phyloP scores from a whole-genome alignment of 2,797 vertebrate species.

The Xenops minutus region DNA sequence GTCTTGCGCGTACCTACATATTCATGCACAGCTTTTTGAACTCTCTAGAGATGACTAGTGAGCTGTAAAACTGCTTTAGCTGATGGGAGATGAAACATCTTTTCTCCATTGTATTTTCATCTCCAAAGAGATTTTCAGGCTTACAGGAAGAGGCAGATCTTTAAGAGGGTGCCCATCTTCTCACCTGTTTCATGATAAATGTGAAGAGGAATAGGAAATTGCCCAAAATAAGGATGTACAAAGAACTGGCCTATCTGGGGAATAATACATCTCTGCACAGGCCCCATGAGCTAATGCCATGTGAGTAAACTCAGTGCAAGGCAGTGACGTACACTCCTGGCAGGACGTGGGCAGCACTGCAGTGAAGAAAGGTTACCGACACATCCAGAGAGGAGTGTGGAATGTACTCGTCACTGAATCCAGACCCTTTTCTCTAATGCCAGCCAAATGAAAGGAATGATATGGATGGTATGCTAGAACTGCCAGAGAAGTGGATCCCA shows the following conservation, averaged over 20 bases:
- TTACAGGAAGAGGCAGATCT: background rate
- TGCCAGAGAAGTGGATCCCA: background rate
- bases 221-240: background rate
- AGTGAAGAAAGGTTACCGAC: background rate
- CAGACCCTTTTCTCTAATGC: background rate
- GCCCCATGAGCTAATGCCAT: background rate
- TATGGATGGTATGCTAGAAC: background rate
- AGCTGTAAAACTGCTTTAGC: conserved; percentile 55
- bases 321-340: background rate
- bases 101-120: background rate
- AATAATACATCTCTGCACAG: background rate
- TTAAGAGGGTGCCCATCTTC: background rate
- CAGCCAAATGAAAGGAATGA: background rate
- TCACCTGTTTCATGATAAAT: background rate
- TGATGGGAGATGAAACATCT: conserved; percentile 1
- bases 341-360: fast-evolving
- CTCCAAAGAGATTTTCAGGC: background rate
- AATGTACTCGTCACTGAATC: background rate
- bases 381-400: background rate
- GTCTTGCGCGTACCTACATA: conserved; percentile 72
- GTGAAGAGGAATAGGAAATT: background rate
- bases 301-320: background rate
- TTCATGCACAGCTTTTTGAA: conserved; percentile 77
- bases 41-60: conserved; percentile 68
- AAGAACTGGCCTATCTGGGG: background rate